Base-by-base conservation (phyloP, 2,888 invertebrate species). In the Drosophila acutilabella region DNA sequence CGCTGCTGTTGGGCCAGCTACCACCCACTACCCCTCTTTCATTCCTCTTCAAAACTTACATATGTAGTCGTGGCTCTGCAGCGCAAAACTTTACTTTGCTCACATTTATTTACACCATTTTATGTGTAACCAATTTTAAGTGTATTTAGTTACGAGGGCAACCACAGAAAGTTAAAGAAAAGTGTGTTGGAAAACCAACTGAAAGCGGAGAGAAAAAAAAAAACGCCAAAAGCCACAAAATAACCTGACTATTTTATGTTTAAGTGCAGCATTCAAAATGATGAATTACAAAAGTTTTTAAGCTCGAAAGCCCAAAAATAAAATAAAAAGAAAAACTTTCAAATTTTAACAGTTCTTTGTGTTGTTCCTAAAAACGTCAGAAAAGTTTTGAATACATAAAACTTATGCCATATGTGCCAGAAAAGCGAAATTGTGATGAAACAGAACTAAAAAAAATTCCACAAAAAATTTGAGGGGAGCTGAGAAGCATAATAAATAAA, bases 181-280 rank as follows among this genome's bases (percentile, higher is more conserved):
- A 42, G 23, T 30, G 42, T 54, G 44, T 5, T 7, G 5, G 5
- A 23, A 42, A 51, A 51, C 11, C 13, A 41, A 41, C 41, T 40
- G 33, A 51, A 42, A 51, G 18, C 23, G 33, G 14, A 36, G n/a
- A 48, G 14, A 7, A 23, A 10, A 18, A 14, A 68, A 40, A 4
- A 16, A 40, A 14, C 36, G n/a, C n/a, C 38, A 14, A 13, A 11
- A 47, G 23, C 62, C 62, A 36, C 50, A 65, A 66, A 66, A 66
- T 66, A 71, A 70, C 45, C 75, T 57, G 59, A 66, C 74, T 66
- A 64, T 66, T 71, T 66, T 10, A 58, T 53, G 45, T 52, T 72
- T 64, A 64, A 72, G 77, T 77, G 72, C 73, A 50, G 60, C 74
- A 64, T 64, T 72, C 72, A 74, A 66, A 66, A 66, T 64, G 56